Conservation (phyloP, 2,797 vertebrate genomes). For the Chrysocyon brachyurus region DNA sequence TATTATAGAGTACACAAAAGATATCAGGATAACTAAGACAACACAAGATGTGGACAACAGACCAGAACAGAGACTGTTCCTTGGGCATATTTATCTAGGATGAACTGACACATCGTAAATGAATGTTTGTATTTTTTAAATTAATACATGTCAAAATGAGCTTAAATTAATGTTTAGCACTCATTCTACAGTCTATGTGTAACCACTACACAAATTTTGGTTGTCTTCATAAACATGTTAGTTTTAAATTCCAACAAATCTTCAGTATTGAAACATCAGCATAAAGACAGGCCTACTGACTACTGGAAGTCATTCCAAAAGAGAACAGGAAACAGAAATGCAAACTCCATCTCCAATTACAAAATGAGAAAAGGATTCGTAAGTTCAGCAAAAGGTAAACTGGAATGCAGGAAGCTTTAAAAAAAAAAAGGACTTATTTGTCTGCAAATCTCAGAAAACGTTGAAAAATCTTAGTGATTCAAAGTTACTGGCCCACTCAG, state of each 20-base stretch:
- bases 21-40: neutral
- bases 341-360: neutral
- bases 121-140: neutral
- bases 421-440: neutral
- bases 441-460: neutral
- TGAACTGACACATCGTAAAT: neutral
- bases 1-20: neutral
- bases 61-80: neutral
- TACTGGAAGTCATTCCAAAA: constrained; percentile 6
- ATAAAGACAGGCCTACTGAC: constrained; percentile 8
- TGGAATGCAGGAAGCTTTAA: neutral
- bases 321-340: constrained; percentile 8
- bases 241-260: constrained; percentile 9
- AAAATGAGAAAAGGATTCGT: neutral
- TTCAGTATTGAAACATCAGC: neutral
- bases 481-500: neutral
- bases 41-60: neutral
- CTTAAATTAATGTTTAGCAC: constrained; percentile 20
- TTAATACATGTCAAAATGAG: neutral
- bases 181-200: neutral
- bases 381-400: neutral
- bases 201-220: neutral
- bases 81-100: neutral
- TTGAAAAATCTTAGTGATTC: neutral
- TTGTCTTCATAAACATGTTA: constrained; percentile 4